Conservation (phyloP, 1,140 invertebrate genomes). For the Mya arenaria region DNA sequence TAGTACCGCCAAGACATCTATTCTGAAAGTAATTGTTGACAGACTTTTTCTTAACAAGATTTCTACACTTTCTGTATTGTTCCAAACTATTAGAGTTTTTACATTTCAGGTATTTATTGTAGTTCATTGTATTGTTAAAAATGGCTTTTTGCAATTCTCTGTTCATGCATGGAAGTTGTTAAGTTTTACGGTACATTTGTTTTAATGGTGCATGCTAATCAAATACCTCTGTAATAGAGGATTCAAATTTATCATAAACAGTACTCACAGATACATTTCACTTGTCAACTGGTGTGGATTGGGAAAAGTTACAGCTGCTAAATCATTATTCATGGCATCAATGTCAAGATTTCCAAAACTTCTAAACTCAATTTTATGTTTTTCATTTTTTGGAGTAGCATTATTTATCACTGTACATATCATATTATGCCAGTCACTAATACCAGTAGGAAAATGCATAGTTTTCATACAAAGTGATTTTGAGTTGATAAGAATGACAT, state of each 20-base stretch:
- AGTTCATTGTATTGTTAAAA: constrained; percentile 1
- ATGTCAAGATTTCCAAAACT: constrained; percentile 26
- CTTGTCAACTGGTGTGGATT: background rate
- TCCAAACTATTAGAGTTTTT: constrained; percentile 13
- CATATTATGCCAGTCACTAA: constrained; percentile 33
- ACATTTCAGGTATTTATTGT: background rate
- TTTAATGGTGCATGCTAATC: constrained; percentile 10
- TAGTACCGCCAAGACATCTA: constrained; percentile 4
- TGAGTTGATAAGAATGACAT: background rate
- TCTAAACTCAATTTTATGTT: constrained; percentile 28
- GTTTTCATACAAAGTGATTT: constrained; percentile 10
- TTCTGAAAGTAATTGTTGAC: constrained; percentile 12
- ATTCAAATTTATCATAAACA: background rate
- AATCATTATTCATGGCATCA: background rate
- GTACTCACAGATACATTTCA: background rate
- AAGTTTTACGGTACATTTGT: background rate
- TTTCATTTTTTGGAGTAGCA: constrained; percentile 18
- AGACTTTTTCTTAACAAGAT: constrained; percentile 7
- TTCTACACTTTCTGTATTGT: constrained; percentile 1
- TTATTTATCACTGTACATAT: constrained; percentile 21
- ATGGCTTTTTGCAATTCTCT: background rate
- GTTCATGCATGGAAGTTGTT: constrained; percentile 11
- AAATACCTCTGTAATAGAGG: background rate
- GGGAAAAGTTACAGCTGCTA: background rate
- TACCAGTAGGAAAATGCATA: background rate